Conservation (phyloP, 2,797 vertebrate genomes). For the Lutjanus argentimaculatus region DNA sequence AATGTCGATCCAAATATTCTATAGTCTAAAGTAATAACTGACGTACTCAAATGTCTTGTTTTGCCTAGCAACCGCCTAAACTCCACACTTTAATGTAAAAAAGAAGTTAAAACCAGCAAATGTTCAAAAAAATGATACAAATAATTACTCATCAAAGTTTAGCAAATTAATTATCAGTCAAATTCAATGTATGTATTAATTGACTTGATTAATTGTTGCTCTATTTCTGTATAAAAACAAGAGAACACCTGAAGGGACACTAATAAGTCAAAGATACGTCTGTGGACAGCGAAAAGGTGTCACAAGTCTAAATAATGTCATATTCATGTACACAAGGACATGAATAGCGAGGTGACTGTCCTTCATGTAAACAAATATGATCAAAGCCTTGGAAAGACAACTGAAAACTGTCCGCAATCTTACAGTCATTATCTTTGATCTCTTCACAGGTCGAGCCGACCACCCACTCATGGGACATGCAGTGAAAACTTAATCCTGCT, state of each 20-base stretch:
- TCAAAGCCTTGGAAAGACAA: slow-evolving; percentile 8
- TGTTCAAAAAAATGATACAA: too few species aligned
- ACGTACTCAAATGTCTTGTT: too few species aligned
- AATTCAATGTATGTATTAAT: neutral
- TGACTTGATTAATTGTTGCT: too few species aligned
- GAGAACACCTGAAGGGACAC: neutral
- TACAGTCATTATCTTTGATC: slow-evolving; percentile 39
- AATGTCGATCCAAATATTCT: too few species aligned
- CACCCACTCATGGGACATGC: slow-evolving; percentile 37
- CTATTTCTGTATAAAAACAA: too few species aligned
- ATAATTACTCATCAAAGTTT: neutral
- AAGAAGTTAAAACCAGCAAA: neutral
- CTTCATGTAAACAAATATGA: slow-evolving; percentile 7
- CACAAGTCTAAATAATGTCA: neutral
- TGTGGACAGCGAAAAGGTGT: neutral
- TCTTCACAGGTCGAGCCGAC: slow-evolving; percentile 35
- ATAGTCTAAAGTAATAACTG: too few species aligned
- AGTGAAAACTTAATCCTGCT: slow-evolving; percentile 58
- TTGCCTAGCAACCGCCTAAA: too few species aligned
- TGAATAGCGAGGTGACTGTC: slow-evolving; percentile 2
- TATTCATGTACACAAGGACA: neutral
- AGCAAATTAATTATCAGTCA: neutral
- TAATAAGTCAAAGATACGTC: neutral
- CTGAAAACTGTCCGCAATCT: slow-evolving; percentile 4
- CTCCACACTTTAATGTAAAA: neutral